Evolutionary conservation across 2,797 vertebrate genomes (phyloP).

Genomic region (Columba guinea): DNA sequence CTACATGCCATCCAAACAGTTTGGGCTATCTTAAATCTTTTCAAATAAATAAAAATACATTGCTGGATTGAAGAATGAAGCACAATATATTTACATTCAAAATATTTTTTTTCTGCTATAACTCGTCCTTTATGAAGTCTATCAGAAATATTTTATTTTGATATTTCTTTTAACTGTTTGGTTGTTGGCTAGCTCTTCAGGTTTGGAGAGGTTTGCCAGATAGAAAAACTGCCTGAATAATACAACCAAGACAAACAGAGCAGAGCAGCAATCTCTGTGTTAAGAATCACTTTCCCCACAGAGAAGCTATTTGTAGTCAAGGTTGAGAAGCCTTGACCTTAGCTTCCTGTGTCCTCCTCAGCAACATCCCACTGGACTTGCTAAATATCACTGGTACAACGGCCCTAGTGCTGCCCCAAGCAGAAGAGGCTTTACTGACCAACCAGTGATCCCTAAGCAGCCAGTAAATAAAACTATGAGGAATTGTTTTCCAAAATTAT

Average conservation of each 20-base stretch:
- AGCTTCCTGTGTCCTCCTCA: not conserved
- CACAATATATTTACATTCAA: slow-evolving; percentile 57
- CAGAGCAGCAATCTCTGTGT: slow-evolving; percentile 11
- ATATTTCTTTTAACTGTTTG: slow-evolving; percentile 21
- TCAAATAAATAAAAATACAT: slow-evolving; percentile 48
- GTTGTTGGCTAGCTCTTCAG: not conserved
- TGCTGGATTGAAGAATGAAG: slow-evolving; percentile 33
- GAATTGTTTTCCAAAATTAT: slow-evolving; percentile 35
- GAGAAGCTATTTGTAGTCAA: slow-evolving; percentile 13
- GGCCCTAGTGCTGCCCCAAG: slow-evolving; percentile 5
- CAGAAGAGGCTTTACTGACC: slow-evolving; percentile 32
- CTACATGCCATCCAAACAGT: slow-evolving; percentile 45
- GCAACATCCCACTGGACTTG: not conserved
- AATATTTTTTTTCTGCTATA: slow-evolving; percentile 37
- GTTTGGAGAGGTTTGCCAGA: not conserved
- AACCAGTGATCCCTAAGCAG: slow-evolving; percentile 45
- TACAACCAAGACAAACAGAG: slow-evolving; percentile 38
- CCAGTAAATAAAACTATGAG: slow-evolving; percentile 53
- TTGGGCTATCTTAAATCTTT: slow-evolving; percentile 56
- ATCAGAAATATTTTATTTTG: slow-evolving; percentile 38
- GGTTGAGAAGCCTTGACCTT: slow-evolving; percentile 42
- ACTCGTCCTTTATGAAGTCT: slow-evolving; percentile 50
- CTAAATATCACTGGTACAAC: slow-evolving; percentile 21
- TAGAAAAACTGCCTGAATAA: slow-evolving; percentile 43
- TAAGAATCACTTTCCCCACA: slow-evolving; percentile 34